These are phyloP conservation scores for Cotesia vestalis DNA, from an alignment of 1,140 invertebrate species.

Conservation along the genomic window DNA sequence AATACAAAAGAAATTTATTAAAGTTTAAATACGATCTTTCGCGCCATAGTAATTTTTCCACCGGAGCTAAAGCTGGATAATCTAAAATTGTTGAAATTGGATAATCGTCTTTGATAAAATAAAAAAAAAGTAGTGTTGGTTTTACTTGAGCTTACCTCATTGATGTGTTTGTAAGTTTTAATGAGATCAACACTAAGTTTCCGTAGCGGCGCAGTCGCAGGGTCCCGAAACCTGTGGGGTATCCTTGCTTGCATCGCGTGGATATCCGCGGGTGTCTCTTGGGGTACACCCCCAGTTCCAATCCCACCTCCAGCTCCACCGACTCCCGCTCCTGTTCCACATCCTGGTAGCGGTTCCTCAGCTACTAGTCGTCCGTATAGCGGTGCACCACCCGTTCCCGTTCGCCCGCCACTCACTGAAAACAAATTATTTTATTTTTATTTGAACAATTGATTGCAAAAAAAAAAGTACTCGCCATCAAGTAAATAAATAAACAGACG, in stretches of 20 bases:
- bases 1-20: too few species aligned
- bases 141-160: slow-evolving; percentile 85
- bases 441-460: slow-evolving; percentile 2
- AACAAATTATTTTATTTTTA: slow-evolving; percentile 28
- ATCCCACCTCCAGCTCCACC: slow-evolving; percentile 67
- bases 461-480: neutral
- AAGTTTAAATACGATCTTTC: too few species aligned
- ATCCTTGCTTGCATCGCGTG: slow-evolving; percentile 89
- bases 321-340: slow-evolving; percentile 44
- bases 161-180: slow-evolving; percentile 99
- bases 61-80: too few species aligned
- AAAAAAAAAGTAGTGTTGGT: neutral
- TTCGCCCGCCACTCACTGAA: slow-evolving; percentile 57
- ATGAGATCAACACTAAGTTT: slow-evolving; percentile 99
- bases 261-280: slow-evolving; percentile 79
- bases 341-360: slow-evolving; percentile 80
- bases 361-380: slow-evolving; percentile 88
- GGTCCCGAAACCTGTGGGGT: slow-evolving; percentile 92
- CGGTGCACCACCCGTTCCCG: slow-evolving; percentile 68
- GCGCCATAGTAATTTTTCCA: too few species aligned
- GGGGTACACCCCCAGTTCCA: slow-evolving; percentile 67
- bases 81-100: too few species aligned
- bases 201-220: slow-evolving; percentile 87
- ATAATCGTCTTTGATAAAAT: too few species aligned
- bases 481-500: neutral